Evolutionary conservation across 2,888 invertebrate species (phyloP).

Genomic region (Callosobruchus maculatus): DNA sequence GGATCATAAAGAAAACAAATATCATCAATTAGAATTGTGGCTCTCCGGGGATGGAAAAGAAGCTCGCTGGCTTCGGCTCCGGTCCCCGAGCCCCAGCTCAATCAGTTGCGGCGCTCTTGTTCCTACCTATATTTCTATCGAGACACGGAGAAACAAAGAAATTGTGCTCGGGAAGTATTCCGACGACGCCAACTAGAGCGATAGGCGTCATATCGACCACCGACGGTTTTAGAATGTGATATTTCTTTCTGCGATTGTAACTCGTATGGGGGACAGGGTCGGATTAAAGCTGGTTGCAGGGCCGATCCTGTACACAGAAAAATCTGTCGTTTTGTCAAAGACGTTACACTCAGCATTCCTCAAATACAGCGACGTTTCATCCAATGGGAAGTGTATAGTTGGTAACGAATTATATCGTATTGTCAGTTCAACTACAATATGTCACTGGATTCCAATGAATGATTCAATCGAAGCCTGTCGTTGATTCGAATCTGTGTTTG

Average conservation of each 20-base stretch:
- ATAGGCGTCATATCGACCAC: conserved; percentile 44
- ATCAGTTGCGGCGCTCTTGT: conserved; percentile 45
- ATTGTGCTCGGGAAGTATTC: conserved; percentile 48
- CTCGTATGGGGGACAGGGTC: conserved; percentile 17
- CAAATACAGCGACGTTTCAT: too few relatives aligned
- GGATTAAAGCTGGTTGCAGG: too few relatives aligned
- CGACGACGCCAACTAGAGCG: conserved; percentile 39
- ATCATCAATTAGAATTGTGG: conserved; percentile 41
- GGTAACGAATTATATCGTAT: too few relatives aligned
- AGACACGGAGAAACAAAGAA: conserved; percentile 43
- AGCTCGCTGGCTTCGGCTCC: conserved; percentile 23
- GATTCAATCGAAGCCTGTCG: too few relatives aligned
- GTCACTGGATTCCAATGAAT: too few relatives aligned
- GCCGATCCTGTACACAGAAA: too few relatives aligned
- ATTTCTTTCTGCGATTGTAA: conserved; percentile 35
- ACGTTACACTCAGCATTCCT: too few relatives aligned
- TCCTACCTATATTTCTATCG: background rate
- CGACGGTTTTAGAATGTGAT: conserved; percentile 42
- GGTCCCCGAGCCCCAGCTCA: conserved; percentile 48
- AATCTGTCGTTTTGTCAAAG: too few relatives aligned
- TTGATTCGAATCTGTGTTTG: too few relatives aligned
- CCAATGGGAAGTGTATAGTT: too few relatives aligned
- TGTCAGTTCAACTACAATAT: too few relatives aligned
- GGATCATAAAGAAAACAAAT: conserved; percentile 36
- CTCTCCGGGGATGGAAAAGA: conserved; percentile 35